A percentile compares a stretch with the other conserved stretches of the same genome.
Evolutionary conservation across 1,140 invertebrate genomes (phyloP).

Genomic region (Hypothenemus hampei): DNA sequence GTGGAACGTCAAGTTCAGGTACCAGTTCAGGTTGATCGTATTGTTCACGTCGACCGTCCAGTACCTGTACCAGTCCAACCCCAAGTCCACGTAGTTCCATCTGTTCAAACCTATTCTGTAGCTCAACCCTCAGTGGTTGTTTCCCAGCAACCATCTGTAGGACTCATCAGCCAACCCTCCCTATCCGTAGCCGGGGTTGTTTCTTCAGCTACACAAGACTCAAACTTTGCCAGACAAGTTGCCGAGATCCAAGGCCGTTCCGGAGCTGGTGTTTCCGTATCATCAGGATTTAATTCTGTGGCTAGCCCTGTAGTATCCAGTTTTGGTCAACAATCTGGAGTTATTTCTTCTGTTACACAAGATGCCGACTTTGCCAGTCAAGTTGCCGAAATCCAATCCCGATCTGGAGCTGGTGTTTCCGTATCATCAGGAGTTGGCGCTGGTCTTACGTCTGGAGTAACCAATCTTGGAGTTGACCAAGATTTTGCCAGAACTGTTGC

Average conservation of each 20-base stretch:
- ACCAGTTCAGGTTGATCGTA: conserved; percentile 13
- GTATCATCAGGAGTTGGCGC: not conserved
- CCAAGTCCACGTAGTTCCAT: not conserved
- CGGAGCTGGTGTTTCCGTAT: too few species aligned
- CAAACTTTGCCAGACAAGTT: not conserved
- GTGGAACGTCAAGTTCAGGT: conserved; percentile 29
- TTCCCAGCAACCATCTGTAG: not conserved
- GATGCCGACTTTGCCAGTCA: not conserved
- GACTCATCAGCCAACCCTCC: not conserved
- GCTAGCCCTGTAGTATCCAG: too few species aligned
- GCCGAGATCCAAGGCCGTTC: not conserved
- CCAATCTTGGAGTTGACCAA: not conserved
- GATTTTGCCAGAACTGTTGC: conserved; percentile 14
- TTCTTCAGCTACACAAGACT: not conserved
- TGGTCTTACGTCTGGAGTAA: not conserved
- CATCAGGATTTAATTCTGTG: too few species aligned
- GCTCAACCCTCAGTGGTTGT: not conserved
- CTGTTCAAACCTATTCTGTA: conserved; percentile 5
- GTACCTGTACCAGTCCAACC: conserved; percentile 14
- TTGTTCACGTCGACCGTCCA: conserved; percentile 18
- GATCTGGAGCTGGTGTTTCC: not conserved
- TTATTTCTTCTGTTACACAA: too few species aligned
- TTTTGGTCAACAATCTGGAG: too few species aligned
- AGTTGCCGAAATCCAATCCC: not conserved
- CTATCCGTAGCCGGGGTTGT: not conserved